Evolutionary conservation across 2,888 invertebrate genomes (phyloP).

Genomic region (Emmelina monodactyla): DNA sequence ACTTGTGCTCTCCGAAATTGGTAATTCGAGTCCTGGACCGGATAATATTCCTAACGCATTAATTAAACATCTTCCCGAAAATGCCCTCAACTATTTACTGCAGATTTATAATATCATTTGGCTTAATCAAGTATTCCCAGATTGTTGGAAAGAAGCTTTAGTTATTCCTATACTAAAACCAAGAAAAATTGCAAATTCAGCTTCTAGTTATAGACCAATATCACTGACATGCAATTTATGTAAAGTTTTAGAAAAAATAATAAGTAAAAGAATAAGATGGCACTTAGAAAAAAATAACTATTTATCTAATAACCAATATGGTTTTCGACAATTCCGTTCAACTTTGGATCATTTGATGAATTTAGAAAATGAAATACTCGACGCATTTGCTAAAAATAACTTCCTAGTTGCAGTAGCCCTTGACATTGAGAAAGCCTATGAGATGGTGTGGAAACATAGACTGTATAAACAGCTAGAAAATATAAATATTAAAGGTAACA

Average conservation of each 20-base stretch:
- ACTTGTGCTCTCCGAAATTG: too few relatives aligned
- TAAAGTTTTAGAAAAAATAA: too few relatives aligned
- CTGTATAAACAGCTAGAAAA: too few relatives aligned
- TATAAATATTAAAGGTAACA: too few relatives aligned
- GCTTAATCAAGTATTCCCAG: conserved; percentile 12
- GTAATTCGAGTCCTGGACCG: too few relatives aligned
- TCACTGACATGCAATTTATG: too few relatives aligned
- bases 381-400: too few relatives aligned
- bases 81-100: conserved; percentile 8
- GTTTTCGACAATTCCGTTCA: conserved; percentile 12
- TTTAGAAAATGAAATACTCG: conserved; percentile 8
- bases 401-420: too few relatives aligned
- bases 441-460: too few relatives aligned
- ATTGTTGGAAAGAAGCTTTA: conserved; percentile 13
- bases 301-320: conserved; percentile 10
- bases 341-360: conserved; percentile 13
- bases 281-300: conserved; percentile 6
- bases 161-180: conserved; percentile 15
- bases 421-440: too few relatives aligned
- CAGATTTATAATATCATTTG: conserved; percentile 7
- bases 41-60: conserved; percentile 12
- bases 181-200: conserved; percentile 7
- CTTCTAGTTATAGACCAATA: conserved; percentile 14
- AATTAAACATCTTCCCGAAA: conserved; percentile 12
- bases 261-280: too few relatives aligned